Conservation (phyloP, 2,113 vertebrate species). For the Gymnogyps californianus region DNA sequence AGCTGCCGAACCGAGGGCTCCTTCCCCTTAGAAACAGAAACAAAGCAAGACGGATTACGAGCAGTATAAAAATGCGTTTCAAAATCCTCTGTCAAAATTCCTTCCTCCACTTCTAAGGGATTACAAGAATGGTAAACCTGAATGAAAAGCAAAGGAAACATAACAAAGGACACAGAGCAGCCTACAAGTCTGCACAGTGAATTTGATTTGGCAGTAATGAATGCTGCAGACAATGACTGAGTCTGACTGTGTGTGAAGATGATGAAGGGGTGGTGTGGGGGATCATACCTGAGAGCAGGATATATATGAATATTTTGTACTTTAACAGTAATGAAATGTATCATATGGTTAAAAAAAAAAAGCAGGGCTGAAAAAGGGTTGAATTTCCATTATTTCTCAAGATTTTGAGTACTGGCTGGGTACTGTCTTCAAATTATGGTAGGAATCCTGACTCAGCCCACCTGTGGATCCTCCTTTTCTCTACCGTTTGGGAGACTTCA, state of each 20-base stretch:
- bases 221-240: neutral
- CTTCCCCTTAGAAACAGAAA: slow-evolving; percentile 74
- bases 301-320: neutral
- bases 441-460: neutral
- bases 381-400: neutral
- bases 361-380: neutral
- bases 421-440: neutral
- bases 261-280: neutral
- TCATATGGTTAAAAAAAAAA: neutral
- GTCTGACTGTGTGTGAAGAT: neutral
- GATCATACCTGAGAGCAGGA: neutral
- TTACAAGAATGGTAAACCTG: neutral
- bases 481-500: neutral
- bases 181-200: neutral
- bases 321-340: neutral
- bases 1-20: slow-evolving; percentile 87
- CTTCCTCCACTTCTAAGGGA: neutral
- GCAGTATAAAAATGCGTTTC: neutral
- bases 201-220: neutral
- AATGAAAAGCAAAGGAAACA: neutral
- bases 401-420: neutral
- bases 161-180: neutral
- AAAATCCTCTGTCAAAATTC: neutral
- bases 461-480: neutral
- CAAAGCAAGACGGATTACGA: neutral